Evolutionary conservation across 2,113 vertebrate genomes (phyloP), one percentile per base, ranked within the genome.

Genomic region (Crypturellus undulatus): DNA sequence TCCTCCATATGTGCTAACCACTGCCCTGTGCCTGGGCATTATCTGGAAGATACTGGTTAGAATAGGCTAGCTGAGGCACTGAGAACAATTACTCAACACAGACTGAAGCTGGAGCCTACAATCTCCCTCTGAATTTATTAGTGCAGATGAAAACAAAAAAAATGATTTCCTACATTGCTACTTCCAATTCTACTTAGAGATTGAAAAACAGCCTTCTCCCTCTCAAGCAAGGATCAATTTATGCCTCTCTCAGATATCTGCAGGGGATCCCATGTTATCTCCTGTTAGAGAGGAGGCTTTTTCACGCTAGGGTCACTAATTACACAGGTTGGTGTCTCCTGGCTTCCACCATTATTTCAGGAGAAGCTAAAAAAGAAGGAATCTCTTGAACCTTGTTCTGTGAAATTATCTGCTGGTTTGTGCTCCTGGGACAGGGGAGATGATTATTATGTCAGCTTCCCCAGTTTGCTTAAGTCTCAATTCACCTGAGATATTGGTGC

Each of bases 231-330:
- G 14, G 10, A 43, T 28, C 19, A 26, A n/a, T 16, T 6, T 15
- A 24, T 60, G 43, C 18, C 16, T 43, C 24, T 56, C 26, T 21
- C 43, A 22, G 32, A 68, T 34, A 45, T 51, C 42, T 63, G 12
- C 4, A 1, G 2, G 52, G 14, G 40, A 82, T 45, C 38, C 59
- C 5, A 51, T 4, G n/a, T 12, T 34, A 56, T 42, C 25, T 42
- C 25, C 8, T 1, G 1, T 30, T 2, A 81, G 30, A 75, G 30
- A 67, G 36, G 18, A 3, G 13, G 17, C 18, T 82, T 87, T 84
- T 49, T 45, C 26, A 19, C n/a, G 17, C 52, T 56, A 80, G 0
- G 0, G 56, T 20, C 45, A 63, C 6, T 3, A 0, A 10, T 56
- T 54, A 20, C 40, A 34, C 26, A 75, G 20, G 22, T 71, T 63